These are phyloP conservation scores for Melanotaenia nigrans DNA, from an alignment of 2,797 vertebrate genomes.

Conservation along the genomic window DNA sequence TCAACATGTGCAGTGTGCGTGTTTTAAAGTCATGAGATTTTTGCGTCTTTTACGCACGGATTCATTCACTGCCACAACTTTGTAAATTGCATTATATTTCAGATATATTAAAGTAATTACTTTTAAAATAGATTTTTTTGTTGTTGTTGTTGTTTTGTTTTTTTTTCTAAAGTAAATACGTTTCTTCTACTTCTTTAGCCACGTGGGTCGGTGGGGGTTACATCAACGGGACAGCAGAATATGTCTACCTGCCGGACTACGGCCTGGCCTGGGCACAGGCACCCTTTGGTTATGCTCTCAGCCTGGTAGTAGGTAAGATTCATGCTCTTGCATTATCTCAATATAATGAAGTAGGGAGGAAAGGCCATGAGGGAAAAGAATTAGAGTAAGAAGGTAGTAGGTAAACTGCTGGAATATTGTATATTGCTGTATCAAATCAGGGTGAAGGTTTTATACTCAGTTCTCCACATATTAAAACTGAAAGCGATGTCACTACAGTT, in stretches of 20 bases:
- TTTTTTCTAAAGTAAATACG: background rate
- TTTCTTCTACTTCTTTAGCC: conserved; percentile 79
- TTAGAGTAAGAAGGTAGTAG: background rate
- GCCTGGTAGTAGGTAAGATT: conserved; percentile 92
- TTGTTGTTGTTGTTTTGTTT: no score
- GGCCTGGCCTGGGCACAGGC: conserved; percentile 98
- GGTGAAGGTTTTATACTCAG: background rate
- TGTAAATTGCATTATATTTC: background rate
- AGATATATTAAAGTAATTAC: no score
- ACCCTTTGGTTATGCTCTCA: conserved; percentile 96
- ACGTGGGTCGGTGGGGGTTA: conserved; percentile 99
- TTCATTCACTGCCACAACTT: background rate
- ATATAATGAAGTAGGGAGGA: background rate
- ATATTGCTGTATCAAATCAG: background rate
- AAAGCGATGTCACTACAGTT: background rate
- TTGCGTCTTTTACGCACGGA: conserved; percentile 39
- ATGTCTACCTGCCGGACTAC: conserved; percentile 92
- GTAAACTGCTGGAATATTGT: background rate
- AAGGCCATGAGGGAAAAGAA: background rate
- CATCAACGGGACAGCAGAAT: conserved; percentile 98
- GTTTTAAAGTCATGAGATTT: background rate
- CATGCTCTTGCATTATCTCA: background rate
- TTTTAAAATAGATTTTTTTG: background rate
- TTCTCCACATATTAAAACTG: background rate
- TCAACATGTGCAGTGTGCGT: background rate